Percentiles rank a stretch among this genome's conserved stretches.
These are phyloP conservation scores for Drosophila willistoni DNA, from an alignment of 1,140 invertebrate species.

Conservation along the genomic window DNA sequence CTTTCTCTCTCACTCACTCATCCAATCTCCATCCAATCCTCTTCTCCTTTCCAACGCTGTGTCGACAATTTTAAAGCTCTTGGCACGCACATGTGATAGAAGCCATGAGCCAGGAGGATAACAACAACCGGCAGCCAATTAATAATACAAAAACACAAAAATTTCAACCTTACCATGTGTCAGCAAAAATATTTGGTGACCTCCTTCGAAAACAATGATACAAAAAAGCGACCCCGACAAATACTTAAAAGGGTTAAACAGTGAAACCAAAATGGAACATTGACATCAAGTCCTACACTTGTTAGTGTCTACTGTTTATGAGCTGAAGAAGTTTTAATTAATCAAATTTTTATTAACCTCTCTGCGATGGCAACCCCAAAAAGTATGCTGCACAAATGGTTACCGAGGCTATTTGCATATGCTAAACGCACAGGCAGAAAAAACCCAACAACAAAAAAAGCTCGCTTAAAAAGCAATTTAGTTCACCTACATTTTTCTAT, in stretches of 20 bases:
- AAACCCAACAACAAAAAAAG: slow-evolving; percentile 17
- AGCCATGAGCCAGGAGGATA: slow-evolving; percentile 11
- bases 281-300: not conserved
- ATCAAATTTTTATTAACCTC: slow-evolving; percentile 11
- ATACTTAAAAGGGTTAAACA: slow-evolving; percentile 6
- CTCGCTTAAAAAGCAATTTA: slow-evolving; percentile 74
- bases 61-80: slow-evolving; percentile 46
- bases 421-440: not conserved
- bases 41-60: slow-evolving; percentile 8
- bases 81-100: slow-evolving; percentile 25
- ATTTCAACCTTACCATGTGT: slow-evolving; percentile 50
- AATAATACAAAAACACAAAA: slow-evolving; percentile 45
- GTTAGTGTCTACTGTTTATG: slow-evolving; percentile 1
- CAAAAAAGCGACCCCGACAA: too few relatives aligned
- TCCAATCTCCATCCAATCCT: not conserved
- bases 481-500: slow-evolving; percentile 26
- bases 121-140: slow-evolving; percentile 53
- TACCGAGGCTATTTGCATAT: slow-evolving; percentile 41
- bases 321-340: slow-evolving; percentile 36
- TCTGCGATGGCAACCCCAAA: slow-evolving; percentile 11
- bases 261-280: not conserved
- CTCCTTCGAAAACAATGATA: slow-evolving; percentile 16
- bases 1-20: slow-evolving; percentile 26
- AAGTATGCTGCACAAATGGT: slow-evolving; percentile 38
- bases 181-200: slow-evolving; percentile 44